These are phyloP conservation scores for Ditylenchus dipsaci DNA, from an alignment of 1,140 invertebrate species.

Conservation along the genomic window DNA sequence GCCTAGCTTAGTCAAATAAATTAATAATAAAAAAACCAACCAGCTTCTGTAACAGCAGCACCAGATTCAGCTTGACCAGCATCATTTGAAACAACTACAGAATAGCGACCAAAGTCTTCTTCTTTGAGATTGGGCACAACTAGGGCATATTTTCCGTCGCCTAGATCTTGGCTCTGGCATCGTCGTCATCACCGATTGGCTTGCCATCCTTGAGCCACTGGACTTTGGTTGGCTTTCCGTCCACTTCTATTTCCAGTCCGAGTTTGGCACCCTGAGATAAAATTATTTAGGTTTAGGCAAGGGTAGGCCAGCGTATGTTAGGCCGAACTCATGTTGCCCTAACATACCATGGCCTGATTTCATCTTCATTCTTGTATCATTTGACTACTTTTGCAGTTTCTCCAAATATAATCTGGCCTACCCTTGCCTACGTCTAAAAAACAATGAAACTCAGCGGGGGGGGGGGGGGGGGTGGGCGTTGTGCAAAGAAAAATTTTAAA, in stretches of 20 bases:
- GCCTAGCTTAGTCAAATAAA: neutral
- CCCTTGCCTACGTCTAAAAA: no score
- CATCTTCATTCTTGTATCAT: conserved; percentile 67
- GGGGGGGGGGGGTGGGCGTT: no score
- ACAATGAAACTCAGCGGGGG: no score
- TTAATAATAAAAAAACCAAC: conserved; percentile 7
- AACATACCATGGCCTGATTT: no score
- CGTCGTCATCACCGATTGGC: conserved; percentile 37
- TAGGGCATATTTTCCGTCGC: conserved; percentile 31
- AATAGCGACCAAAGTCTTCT: conserved; percentile 40
- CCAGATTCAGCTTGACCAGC: conserved; percentile 26
- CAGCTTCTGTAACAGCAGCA: conserved; percentile 20
- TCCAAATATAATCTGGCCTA: no score
- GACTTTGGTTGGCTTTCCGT: conserved; percentile 51
- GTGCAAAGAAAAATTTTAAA: no score
- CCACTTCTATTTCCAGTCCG: conserved; percentile 50
- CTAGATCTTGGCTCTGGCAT: conserved; percentile 29
- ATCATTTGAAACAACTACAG: conserved; percentile 40
- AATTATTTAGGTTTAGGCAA: no score
- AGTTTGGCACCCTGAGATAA: conserved; percentile 36
- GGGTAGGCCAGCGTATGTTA: no score
- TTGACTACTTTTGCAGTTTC: conserved; percentile 53
- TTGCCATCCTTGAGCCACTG: conserved; percentile 54
- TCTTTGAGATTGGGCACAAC: conserved; percentile 33
- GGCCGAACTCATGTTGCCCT: no score